phyloP scores from a whole-genome alignment of 2,888 invertebrate genomes.

The Cheilosia impressa region DNA sequence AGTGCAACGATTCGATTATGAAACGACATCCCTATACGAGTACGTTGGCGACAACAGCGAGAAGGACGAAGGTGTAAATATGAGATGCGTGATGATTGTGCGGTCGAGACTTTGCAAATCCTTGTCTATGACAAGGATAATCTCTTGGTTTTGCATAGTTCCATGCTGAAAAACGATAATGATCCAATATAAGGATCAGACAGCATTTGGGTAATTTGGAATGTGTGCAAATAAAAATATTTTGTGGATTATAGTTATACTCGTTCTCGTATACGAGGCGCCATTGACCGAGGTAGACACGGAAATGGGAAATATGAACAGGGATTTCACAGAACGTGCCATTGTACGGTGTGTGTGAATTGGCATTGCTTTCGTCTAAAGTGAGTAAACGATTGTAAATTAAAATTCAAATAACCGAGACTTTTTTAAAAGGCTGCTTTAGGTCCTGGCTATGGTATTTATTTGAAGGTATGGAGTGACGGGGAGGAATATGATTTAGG shows the following conservation, averaged over 20 bases:
- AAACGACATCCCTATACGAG: conserved; percentile 45
- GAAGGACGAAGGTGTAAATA: not conserved
- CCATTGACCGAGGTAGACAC: conserved; percentile 36
- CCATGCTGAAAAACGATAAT: conserved; percentile 67
- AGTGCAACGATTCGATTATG: conserved; percentile 67
- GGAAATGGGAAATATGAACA: conserved; percentile 27
- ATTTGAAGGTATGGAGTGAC: not conserved
- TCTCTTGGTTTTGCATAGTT: conserved; percentile 62
- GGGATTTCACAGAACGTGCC: conserved; percentile 38
- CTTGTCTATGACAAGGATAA: conserved; percentile 56
- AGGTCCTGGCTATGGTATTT: not conserved
- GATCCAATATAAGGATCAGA: conserved; percentile 72
- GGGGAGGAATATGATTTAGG: too few relatives aligned
- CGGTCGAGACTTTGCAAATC: conserved; percentile 35
- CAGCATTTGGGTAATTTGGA: conserved; percentile 40
- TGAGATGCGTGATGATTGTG: conserved; percentile 29
- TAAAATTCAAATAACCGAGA: not conserved
- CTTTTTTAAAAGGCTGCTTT: conserved; percentile 25
- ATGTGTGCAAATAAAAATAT: conserved; percentile 62
- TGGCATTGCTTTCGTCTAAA: conserved; percentile 32
- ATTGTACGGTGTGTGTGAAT: conserved; percentile 61
- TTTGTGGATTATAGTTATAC: conserved; percentile 58
- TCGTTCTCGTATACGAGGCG: conserved; percentile 29
- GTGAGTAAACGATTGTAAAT: conserved; percentile 56
- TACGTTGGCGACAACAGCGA: conserved; percentile 18